Evolutionary conservation across 2,888 invertebrate genomes (phyloP).

Genomic region (Hyppa rectilinea): DNA sequence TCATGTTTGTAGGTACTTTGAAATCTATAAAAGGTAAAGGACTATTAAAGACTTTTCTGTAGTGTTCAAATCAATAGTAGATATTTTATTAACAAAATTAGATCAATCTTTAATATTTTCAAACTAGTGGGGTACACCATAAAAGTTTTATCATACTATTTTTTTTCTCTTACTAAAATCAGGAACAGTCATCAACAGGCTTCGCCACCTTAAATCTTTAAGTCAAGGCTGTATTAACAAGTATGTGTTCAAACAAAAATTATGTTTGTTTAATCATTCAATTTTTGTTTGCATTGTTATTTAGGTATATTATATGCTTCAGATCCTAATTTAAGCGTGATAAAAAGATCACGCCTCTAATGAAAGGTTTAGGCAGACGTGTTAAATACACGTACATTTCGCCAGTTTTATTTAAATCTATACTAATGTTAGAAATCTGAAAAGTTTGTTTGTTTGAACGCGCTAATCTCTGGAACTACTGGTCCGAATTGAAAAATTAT

Average conservation of each 20-base stretch:
- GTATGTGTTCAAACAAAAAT: background rate
- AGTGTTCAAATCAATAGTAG: background rate
- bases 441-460: too few species aligned
- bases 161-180: background rate
- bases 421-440: too few species aligned
- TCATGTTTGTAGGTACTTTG: background rate
- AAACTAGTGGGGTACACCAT: background rate
- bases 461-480: too few species aligned
- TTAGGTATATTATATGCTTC: background rate
- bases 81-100: background rate
- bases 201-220: constrained; percentile 6
- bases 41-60: background rate
- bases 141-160: background rate
- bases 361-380: background rate
- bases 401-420: background rate
- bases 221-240: constrained; percentile 13
- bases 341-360: background rate
- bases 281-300: background rate
- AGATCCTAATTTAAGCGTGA: background rate
- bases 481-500: too few species aligned
- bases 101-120: background rate
- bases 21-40: background rate
- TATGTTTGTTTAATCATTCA: constrained; percentile 7
- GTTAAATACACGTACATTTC: background rate
- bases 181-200: constrained; percentile 15